These are phyloP conservation scores for Rhaphigaster nebulosa DNA, from an alignment of 2,888 invertebrate species.

Conservation along the genomic window DNA sequence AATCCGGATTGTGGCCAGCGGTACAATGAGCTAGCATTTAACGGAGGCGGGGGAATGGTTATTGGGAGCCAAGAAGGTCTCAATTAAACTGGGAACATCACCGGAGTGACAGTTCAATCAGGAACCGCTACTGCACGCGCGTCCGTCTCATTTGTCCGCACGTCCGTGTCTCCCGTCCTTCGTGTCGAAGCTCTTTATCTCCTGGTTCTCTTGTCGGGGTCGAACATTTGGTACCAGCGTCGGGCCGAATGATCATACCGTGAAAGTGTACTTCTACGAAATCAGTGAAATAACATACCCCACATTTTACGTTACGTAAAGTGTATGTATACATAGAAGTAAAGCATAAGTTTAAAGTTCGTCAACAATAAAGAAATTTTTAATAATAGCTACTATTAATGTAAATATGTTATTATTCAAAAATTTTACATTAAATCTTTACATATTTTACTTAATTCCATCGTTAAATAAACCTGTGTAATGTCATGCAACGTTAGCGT, in stretches of 20 bases:
- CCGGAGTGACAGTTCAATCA: slow-evolving; percentile 42
- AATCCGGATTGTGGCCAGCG: not conserved
- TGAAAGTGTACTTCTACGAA: not conserved
- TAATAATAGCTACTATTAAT: too few species aligned
- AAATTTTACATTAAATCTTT: not conserved
- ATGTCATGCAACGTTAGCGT: not conserved
- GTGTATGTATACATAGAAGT: not conserved
- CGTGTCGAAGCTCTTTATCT: not conserved
- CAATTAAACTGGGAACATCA: slow-evolving; percentile 41
- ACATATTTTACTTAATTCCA: not conserved
- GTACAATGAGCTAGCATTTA: slow-evolving; percentile 7
- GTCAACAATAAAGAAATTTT: too few species aligned
- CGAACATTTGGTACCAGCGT: not conserved
- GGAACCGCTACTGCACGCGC: slow-evolving; percentile 45
- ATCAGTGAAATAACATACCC: not conserved
- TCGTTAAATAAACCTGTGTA: not conserved
- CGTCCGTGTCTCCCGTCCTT: not conserved
- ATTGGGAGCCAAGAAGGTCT: not conserved
- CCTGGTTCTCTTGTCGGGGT: not conserved
- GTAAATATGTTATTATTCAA: too few species aligned
- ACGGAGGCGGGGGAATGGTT: slow-evolving; percentile 2
- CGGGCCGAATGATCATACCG: not conserved
- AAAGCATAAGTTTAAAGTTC: not conserved
- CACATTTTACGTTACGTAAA: not conserved
- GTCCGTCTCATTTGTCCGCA: slow-evolving; percentile 30